Conservation (phyloP, 2,888 invertebrate genomes). For the Cosmia pyralina region DNA sequence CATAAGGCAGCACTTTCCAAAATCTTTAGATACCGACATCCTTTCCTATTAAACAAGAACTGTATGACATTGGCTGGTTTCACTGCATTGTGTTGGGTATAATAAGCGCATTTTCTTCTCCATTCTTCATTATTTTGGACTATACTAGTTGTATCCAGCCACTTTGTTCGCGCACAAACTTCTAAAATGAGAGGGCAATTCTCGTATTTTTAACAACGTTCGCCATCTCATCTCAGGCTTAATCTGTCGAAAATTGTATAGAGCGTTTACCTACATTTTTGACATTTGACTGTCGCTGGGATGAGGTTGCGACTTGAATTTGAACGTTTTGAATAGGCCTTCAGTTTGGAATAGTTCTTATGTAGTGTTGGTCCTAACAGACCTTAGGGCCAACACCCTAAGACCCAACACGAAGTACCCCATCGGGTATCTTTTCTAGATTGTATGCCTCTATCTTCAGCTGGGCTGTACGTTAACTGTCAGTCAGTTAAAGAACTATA, state of each 20-base stretch:
- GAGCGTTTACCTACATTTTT: no score
- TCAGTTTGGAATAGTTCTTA: background rate
- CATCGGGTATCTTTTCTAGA: background rate
- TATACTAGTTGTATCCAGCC: background rate
- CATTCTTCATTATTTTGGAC: background rate
- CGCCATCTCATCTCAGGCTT: no score
- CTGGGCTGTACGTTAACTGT: background rate
- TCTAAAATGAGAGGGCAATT: no score
- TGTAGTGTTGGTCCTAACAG: background rate
- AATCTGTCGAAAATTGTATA: no score
- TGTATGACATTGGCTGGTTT: slow-evolving; percentile 40
- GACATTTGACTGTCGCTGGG: no score
- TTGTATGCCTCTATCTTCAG: background rate
- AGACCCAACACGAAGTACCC: background rate
- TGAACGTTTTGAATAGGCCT: no score
- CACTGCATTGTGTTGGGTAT: slow-evolving; percentile 39
- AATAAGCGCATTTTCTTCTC: slow-evolving; percentile 22
- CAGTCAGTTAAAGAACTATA: no score
- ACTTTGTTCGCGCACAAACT: background rate
- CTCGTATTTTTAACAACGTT: no score
- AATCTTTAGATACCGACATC: slow-evolving; percentile 33
- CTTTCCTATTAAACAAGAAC: slow-evolving; percentile 50
- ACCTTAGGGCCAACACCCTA: no score
- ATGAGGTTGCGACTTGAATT: no score
- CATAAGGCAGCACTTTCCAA: slow-evolving; percentile 58